Percentiles rank a stretch among this genome's conserved stretches.
Conservation (phyloP, 2,888 invertebrate species). For the Blomia tropicalis region DNA sequence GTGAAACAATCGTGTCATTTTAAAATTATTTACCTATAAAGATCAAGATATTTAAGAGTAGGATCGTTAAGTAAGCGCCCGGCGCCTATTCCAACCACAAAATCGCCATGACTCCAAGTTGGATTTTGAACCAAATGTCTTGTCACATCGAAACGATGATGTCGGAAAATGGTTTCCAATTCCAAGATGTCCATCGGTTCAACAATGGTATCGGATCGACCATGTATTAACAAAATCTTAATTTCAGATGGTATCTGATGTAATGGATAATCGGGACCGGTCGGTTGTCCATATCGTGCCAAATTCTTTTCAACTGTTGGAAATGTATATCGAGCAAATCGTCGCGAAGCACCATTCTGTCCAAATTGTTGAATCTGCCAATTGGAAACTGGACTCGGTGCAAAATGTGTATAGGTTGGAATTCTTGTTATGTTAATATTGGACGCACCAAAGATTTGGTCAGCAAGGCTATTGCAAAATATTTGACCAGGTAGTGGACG, state of each 20-base stretch:
- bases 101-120: conserved; percentile 18
- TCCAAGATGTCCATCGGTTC: conserved; percentile 30
- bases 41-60: not conserved
- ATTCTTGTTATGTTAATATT: conserved; percentile 3
- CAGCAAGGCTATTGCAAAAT: not conserved
- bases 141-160: not conserved
- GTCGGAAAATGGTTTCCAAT: not conserved
- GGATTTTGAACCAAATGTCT: not conserved
- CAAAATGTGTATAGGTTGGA: not conserved
- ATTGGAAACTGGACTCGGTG: not conserved
- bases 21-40: no score
- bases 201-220: conserved; percentile 35
- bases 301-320: not conserved
- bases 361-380: conserved; percentile 5
- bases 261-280: conserved; percentile 33
- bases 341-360: not conserved
- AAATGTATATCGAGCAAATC: not conserved
- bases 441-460: not conserved
- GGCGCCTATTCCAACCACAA: conserved; percentile 15
- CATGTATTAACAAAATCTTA: conserved; percentile 31
- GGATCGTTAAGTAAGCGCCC: not conserved
- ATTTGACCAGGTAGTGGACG: not conserved
- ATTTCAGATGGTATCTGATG: conserved; percentile 27
- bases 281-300: conserved; percentile 28
- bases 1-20: no score